These are phyloP conservation scores for Chelonoidis abingdonii DNA, from an alignment of 2,113 vertebrate genomes.

Conservation along the genomic window DNA sequence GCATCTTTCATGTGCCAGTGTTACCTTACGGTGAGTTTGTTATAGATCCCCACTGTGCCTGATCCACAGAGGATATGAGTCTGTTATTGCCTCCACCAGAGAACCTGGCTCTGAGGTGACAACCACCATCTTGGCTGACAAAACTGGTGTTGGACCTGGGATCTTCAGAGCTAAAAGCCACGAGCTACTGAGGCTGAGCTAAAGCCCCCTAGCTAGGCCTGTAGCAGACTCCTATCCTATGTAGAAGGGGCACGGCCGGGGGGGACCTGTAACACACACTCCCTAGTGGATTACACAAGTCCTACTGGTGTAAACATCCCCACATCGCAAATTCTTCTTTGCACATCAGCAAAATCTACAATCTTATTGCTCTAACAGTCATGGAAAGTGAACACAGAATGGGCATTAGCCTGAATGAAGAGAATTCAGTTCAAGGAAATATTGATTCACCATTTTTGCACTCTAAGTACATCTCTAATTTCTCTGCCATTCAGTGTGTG, in stretches of 20 bases:
- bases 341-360: neutral
- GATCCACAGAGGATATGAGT: neutral
- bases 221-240: too few relatives aligned
- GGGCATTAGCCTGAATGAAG: neutral
- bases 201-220: too few relatives aligned
- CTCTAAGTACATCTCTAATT: neutral
- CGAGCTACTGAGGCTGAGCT: neutral
- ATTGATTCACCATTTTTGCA: neutral
- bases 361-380: neutral
- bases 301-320: too few relatives aligned
- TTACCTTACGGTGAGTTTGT: too few relatives aligned
- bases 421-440: neutral
- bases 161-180: neutral
- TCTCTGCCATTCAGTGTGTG: neutral
- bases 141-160: neutral
- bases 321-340: neutral
- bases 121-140: neutral
- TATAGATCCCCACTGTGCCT: too few relatives aligned
- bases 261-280: too few relatives aligned
- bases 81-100: neutral
- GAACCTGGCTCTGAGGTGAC: neutral
- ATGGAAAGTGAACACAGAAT: neutral
- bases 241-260: too few relatives aligned
- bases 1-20: too few relatives aligned
- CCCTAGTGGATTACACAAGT: too few relatives aligned